phyloP scores from a whole-genome alignment of 2,113 vertebrate genomes.

The Rhinogobius similis region DNA sequence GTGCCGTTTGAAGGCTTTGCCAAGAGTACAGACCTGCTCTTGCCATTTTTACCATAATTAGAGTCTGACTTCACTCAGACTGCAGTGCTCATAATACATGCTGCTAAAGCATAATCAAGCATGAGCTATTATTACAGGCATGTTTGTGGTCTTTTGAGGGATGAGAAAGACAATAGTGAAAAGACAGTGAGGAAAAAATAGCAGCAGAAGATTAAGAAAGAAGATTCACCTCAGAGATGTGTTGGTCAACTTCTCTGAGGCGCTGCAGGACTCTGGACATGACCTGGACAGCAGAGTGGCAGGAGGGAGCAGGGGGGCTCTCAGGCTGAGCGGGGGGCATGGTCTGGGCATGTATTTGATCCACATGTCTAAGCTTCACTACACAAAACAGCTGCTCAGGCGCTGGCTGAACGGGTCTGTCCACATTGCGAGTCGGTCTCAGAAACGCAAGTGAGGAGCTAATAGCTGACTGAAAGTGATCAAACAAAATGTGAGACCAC shows the following conservation, averaged over 20 bases:
- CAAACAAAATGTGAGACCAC: slow-evolving; percentile 63
- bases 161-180: slow-evolving; percentile 18
- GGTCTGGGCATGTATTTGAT: slow-evolving; percentile 37
- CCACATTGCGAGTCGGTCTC: slow-evolving; percentile 53
- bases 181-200: slow-evolving; percentile 7
- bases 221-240: slow-evolving; percentile 90
- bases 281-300: slow-evolving; percentile 82
- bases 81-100: slow-evolving; percentile 35
- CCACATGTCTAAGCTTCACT: slow-evolving; percentile 69
- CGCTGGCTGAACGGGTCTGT: slow-evolving; percentile 64
- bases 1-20: slow-evolving; percentile 30
- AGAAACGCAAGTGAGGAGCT: slow-evolving; percentile 74
- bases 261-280: slow-evolving; percentile 89
- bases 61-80: slow-evolving; percentile 52
- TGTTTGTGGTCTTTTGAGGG: slow-evolving; percentile 22
- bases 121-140: slow-evolving; percentile 47
- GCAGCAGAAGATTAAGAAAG: slow-evolving; percentile 13
- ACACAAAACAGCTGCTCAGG: slow-evolving; percentile 68
- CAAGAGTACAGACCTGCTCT: slow-evolving; percentile 31
- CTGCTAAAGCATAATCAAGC: slow-evolving; percentile 41
- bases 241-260: slow-evolving; percentile 91
- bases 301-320: slow-evolving; percentile 61
- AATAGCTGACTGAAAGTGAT: slow-evolving; percentile 82
- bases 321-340: slow-evolving; percentile 33
- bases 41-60: slow-evolving; percentile 55